Percentiles rank a stretch among this genome's conserved stretches.
Conservation (phyloP, 2,888 invertebrate genomes). For the Diploptera punctata region DNA sequence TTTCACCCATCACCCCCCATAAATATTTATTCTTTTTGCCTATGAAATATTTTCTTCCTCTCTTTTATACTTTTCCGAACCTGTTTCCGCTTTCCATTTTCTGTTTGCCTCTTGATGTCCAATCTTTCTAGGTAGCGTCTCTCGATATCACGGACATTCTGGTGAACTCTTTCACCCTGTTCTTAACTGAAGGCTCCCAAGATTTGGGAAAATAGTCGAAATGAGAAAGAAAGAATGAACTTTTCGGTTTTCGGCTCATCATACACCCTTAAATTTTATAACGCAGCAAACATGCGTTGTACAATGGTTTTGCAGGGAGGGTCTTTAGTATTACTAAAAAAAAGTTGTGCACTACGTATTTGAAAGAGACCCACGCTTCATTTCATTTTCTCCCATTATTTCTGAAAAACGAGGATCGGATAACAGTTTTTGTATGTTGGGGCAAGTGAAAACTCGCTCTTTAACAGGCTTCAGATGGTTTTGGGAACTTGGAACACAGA, state of each 20-base stretch:
- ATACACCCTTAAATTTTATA: slow-evolving; percentile 35
- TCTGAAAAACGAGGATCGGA: slow-evolving; percentile 34
- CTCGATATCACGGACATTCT: slow-evolving; percentile 50
- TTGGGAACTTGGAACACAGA: slow-evolving; percentile 29
- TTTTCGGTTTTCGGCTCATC: slow-evolving; percentile 38
- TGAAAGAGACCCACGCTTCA: slow-evolving; percentile 39
- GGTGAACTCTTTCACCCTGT: slow-evolving; percentile 52
- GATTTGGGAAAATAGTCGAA: slow-evolving; percentile 38
- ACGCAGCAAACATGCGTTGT: slow-evolving; percentile 29
- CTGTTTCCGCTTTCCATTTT: neutral
- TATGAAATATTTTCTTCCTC: neutral
- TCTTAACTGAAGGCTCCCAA: slow-evolving; percentile 49
- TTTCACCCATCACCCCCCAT: too few species aligned
- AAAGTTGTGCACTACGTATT: slow-evolving; percentile 36
- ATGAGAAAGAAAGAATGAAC: slow-evolving; percentile 32
- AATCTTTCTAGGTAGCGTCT: slow-evolving; percentile 48
- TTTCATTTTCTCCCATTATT: too few species aligned
- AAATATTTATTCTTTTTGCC: neutral
- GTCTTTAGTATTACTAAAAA: slow-evolving; percentile 39
- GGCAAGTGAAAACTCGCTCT: slow-evolving; percentile 34
- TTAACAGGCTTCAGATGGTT: slow-evolving; percentile 38
- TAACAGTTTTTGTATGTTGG: slow-evolving; percentile 36
- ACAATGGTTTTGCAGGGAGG: slow-evolving; percentile 40
- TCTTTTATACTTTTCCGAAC: neutral
- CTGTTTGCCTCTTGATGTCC: neutral